Evolutionary conservation across 2,797 vertebrate species (phyloP).

Genomic region (Morus bassanus): DNA sequence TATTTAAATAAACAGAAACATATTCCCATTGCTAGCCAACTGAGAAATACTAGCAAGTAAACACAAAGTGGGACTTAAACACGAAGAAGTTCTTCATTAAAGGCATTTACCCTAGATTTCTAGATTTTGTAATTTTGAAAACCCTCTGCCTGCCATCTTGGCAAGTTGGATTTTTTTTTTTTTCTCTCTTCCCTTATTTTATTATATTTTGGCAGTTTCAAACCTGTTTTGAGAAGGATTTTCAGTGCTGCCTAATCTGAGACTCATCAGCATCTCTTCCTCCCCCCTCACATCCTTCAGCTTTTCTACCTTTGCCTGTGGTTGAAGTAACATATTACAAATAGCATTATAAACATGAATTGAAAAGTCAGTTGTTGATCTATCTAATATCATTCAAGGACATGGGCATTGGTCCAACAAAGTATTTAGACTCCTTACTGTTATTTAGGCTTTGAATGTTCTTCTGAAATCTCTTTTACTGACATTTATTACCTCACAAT

Average conservation of each 20-base stretch:
- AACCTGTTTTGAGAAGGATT: neutral
- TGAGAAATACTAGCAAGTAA: neutral
- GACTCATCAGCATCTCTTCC: neutral
- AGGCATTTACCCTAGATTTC: neutral
- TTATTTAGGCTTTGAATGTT: neutral
- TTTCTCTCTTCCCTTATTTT: neutral
- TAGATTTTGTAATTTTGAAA: neutral
- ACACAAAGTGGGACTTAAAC: neutral
- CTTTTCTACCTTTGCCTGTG: neutral
- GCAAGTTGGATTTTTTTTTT: fast-evolving
- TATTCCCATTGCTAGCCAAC: neutral
- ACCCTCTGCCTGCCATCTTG: neutral
- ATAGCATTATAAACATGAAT: neutral
- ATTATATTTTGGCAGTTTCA: neutral
- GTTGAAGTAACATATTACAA: neutral
- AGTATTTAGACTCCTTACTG: neutral
- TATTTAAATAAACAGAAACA: neutral
- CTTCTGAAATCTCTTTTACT: neutral
- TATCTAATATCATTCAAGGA: neutral
- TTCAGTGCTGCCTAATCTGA: neutral
- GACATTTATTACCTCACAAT: constrained; percentile 11
- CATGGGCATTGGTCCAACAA: neutral
- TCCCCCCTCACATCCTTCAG: neutral
- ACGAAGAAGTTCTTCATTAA: neutral
- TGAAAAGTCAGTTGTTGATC: constrained; percentile 4